A percentile compares a stretch with the other conserved stretches of the same genome.
Evolutionary conservation across 2,113 vertebrate species (phyloP).

Genomic region (Sciurus niger): DNA sequence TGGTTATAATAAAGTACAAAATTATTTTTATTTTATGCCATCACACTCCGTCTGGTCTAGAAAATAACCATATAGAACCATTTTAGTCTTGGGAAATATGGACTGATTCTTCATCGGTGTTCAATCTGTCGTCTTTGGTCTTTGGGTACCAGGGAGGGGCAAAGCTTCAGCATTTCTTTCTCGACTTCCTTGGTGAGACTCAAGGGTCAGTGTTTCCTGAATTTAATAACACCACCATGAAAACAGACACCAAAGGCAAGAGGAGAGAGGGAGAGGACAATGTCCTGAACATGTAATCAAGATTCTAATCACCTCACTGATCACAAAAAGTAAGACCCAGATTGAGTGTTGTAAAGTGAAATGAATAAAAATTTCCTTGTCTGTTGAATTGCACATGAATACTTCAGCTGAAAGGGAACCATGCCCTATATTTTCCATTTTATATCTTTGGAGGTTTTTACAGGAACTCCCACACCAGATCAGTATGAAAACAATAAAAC

Average conservation of each 20-base stretch:
- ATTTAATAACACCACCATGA: conserved; percentile 36
- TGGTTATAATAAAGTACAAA: not conserved
- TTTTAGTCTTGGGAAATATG: conserved; percentile 13
- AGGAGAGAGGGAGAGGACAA: not conserved
- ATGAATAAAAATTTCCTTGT: not conserved
- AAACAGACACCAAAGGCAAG: not conserved
- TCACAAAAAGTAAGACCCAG: not conserved
- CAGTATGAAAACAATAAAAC: conserved; percentile 9
- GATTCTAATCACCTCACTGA: not conserved
- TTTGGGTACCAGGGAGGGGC: not conserved
- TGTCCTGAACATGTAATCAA: not conserved
- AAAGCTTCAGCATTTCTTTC: not conserved
- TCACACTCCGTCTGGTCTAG: not conserved
- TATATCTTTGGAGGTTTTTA: conserved; percentile 23
- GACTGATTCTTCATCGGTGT: not conserved
- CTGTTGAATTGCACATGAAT: not conserved
- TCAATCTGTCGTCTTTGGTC: not conserved
- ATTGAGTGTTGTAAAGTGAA: not conserved
- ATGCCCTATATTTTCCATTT: not conserved
- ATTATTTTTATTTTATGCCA: not conserved
- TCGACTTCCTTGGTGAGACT: not conserved
- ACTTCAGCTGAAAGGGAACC: not conserved
- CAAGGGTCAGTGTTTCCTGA: conserved; percentile 12
- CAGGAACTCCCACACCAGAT: conserved; percentile 14
- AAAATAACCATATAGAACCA: not conserved